These are phyloP conservation scores for Scyliorhinus canicula DNA, from an alignment of 2,797 vertebrate genomes.

Conservation along the genomic window DNA sequence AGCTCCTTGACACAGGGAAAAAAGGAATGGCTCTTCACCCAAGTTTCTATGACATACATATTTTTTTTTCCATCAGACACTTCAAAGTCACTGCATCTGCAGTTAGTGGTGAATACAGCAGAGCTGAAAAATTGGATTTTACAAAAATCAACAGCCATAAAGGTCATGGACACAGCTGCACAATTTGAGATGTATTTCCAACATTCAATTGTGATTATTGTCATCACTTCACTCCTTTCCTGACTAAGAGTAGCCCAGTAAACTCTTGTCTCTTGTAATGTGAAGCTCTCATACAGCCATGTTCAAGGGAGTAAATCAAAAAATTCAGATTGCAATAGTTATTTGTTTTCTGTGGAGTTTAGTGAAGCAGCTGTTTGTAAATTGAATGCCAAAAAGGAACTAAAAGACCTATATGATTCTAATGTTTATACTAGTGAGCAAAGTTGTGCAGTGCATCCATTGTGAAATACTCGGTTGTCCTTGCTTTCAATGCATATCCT, in stretches of 20 bases:
- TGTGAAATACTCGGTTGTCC: background rate
- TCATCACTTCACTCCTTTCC: background rate
- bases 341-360: background rate
- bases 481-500: background rate
- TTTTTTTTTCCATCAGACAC: constrained; percentile 12
- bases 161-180: constrained; percentile 31
- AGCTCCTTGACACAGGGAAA: constrained; percentile 44
- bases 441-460: background rate
- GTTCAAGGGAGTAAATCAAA: background rate
- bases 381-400: background rate
- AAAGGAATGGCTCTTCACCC: background rate
- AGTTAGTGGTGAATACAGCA: background rate
- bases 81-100: constrained; percentile 22
- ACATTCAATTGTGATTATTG: constrained; percentile 22
- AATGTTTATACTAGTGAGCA: background rate
- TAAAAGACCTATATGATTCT: background rate
- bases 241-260: background rate
- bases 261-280: background rate
- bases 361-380: background rate
- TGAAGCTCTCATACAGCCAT: background rate
- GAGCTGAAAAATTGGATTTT: constrained; percentile 26
- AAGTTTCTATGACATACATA: constrained; percentile 10
- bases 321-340: background rate
- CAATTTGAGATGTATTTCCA: constrained; percentile 10
- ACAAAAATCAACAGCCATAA: constrained; percentile 25